These are phyloP conservation scores for Lasioglossum zephyrum DNA, from an alignment of 2,888 invertebrate genomes.

Conservation along the genomic window DNA sequence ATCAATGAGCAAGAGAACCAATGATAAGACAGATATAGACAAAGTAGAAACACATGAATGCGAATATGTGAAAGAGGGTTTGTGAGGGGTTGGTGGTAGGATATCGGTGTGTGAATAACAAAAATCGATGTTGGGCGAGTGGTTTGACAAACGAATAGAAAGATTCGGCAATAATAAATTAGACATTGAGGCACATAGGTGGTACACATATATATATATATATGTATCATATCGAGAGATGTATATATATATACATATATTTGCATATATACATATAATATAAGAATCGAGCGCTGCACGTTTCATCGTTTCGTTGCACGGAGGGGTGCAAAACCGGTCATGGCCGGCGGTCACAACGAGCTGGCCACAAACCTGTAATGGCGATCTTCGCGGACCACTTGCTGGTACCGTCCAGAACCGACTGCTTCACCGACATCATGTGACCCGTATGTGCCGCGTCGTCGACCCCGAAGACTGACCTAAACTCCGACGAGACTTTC, in stretches of 20 bases:
- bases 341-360: conserved; percentile 68
- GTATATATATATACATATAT: background rate
- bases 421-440: conserved; percentile 99
- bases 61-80: background rate
- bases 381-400: conserved; percentile 99
- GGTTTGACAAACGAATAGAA: background rate
- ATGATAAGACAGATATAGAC: conserved; percentile 3
- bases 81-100: background rate
- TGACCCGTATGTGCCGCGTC: conserved; percentile 97
- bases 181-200: conserved; percentile 50
- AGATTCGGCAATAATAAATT: conserved; percentile 37
- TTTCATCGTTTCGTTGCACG: conserved; percentile 56
- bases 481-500: conserved; percentile 85
- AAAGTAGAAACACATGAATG: conserved; percentile 3
- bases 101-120: background rate
- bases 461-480: conserved; percentile 98
- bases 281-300: conserved; percentile 55
- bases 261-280: background rate
- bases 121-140: background rate
- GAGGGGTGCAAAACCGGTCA: conserved; percentile 58
- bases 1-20: conserved; percentile 35
- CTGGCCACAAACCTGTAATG: conserved; percentile 95
- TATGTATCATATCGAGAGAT: conserved; percentile 37
- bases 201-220: conserved; percentile 51
- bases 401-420: conserved; percentile 99